Conservation (phyloP, 2,113 vertebrate species). For the Phalacrocorax carbo region DNA sequence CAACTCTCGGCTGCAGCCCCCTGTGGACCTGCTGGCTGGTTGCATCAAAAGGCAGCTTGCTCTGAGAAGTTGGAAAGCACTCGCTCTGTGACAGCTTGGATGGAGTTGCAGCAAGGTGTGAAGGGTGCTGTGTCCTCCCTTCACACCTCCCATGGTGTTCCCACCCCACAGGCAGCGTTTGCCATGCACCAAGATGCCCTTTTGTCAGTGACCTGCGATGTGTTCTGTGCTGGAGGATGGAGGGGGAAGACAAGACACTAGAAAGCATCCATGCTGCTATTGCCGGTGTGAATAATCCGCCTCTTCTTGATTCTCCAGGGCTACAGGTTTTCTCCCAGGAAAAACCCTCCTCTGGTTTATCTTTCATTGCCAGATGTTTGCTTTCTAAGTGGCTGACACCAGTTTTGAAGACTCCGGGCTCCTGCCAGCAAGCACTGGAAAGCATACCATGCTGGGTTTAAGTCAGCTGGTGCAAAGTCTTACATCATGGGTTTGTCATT, state of each 20-base stretch:
- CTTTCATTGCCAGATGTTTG: not conserved
- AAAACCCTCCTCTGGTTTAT: not conserved
- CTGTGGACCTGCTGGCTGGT: not conserved
- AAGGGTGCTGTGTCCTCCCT: not conserved
- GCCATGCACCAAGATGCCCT: fast-evolving
- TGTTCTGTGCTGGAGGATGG: not conserved
- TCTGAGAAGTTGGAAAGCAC: not conserved
- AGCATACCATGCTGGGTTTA: not conserved
- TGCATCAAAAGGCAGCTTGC: not conserved
- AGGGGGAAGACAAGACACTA: not conserved
- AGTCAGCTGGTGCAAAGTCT: not conserved
- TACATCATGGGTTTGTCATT: fast-evolving
- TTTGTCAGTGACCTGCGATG: not conserved
- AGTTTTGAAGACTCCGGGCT: not conserved
- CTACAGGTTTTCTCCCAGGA: not conserved
- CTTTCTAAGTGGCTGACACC: not conserved
- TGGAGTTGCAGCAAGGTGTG: not conserved
- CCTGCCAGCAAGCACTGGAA: not conserved
- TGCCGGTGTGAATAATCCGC: not conserved
- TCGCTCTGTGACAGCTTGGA: not conserved
- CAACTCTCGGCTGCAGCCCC: fast-evolving
- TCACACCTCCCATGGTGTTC: not conserved
- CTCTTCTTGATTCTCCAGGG: not conserved
- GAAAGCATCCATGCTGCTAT: not conserved
- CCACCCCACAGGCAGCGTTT: not conserved